Conservation (phyloP, 1,140 invertebrate genomes). For the Leptinotarsa lineolata region DNA sequence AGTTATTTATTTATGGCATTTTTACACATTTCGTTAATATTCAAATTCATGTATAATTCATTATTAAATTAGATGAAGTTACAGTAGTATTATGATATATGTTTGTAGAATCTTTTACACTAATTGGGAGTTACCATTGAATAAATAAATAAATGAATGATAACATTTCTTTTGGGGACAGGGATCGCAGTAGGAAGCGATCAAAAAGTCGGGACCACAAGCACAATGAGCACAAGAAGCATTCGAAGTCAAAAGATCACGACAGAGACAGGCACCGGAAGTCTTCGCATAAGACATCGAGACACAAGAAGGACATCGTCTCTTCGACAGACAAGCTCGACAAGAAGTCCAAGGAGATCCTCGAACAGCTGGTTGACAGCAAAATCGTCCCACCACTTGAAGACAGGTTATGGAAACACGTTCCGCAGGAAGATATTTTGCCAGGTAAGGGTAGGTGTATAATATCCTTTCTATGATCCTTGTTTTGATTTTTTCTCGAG, state of each 20-base stretch:
- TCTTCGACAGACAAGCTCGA: slow-evolving; percentile 52
- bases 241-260: slow-evolving; percentile 42
- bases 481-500: no score
- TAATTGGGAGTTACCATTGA: no score
- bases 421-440: slow-evolving; percentile 56
- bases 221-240: slow-evolving; percentile 39
- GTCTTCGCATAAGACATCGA: slow-evolving; percentile 54
- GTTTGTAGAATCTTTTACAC: no score
- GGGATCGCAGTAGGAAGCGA: slow-evolving; percentile 40
- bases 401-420: slow-evolving; percentile 54
- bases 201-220: slow-evolving; percentile 46
- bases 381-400: slow-evolving; percentile 55
- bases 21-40: no score
- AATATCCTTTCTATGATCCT: neutral
- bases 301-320: slow-evolving; percentile 52
- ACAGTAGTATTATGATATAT: no score
- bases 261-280: slow-evolving; percentile 40
- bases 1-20: no score
- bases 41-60: no score
- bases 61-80: no score
- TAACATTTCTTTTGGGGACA: slow-evolving; percentile 10
- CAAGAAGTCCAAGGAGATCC: slow-evolving; percentile 54
- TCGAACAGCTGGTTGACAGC: slow-evolving; percentile 54
- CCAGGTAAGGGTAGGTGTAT: slow-evolving; percentile 50
- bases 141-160: neutral